Percentiles rank a stretch among this genome's conserved stretches.
Evolutionary conservation across 1,140 invertebrate species (phyloP).

Genomic region (Ephestia elutella): DNA sequence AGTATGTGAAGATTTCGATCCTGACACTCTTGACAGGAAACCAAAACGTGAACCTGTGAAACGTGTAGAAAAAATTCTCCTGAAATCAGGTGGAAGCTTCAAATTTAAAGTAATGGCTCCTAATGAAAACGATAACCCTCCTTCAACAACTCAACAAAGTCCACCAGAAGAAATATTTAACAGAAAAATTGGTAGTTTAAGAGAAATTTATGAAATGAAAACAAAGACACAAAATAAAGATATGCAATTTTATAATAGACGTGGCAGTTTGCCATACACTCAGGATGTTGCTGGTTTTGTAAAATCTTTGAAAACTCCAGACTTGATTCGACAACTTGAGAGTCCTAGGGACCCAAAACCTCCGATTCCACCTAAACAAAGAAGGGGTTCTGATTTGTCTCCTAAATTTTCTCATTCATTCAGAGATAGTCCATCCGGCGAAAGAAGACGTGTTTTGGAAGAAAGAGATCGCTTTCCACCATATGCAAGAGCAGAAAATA

Average conservation of each 20-base stretch:
- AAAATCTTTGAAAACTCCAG: slow-evolving; percentile 39
- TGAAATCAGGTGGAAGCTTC: slow-evolving; percentile 78
- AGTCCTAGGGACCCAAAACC: slow-evolving; percentile 49
- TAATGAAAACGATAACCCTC: slow-evolving; percentile 21
- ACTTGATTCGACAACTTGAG: slow-evolving; percentile 39
- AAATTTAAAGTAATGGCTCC: slow-evolving; percentile 51
- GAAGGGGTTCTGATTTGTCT: slow-evolving; percentile 36
- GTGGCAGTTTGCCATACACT: slow-evolving; percentile 45
- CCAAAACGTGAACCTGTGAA: slow-evolving; percentile 67
- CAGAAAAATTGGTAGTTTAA: slow-evolving; percentile 78
- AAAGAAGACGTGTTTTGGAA: slow-evolving; percentile 44
- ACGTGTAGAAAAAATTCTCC: slow-evolving; percentile 73
- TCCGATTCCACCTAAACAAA: slow-evolving; percentile 75
- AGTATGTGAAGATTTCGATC: slow-evolving; percentile 81
- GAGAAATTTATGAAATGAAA: slow-evolving; percentile 86
- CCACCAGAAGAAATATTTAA: slow-evolving; percentile 46
- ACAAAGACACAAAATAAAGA: slow-evolving; percentile 54
- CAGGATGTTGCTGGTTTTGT: slow-evolving; percentile 42
- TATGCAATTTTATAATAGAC: slow-evolving; percentile 45
- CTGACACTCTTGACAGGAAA: slow-evolving; percentile 87
- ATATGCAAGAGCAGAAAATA: slow-evolving; percentile 46
- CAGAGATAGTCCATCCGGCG: slow-evolving; percentile 51
- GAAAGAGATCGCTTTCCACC: slow-evolving; percentile 52
- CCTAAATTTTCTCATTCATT: slow-evolving; percentile 35
- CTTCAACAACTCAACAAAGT: slow-evolving; percentile 14